Evolutionary conservation across 2,888 invertebrate species (phyloP).

Genomic region (Micoletzkya japonica): DNA sequence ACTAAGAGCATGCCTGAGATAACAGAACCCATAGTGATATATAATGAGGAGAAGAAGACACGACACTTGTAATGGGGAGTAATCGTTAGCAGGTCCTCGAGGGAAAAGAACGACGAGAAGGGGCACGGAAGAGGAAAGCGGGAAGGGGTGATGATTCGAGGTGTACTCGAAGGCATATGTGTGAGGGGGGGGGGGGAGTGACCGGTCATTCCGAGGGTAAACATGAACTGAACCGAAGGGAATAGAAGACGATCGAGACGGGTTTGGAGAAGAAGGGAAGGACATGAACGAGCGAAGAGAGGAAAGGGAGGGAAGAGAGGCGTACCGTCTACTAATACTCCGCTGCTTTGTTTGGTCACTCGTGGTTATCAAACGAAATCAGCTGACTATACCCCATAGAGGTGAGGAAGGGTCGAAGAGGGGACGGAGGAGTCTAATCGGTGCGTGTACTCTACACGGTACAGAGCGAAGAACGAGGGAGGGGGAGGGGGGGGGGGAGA

Average conservation of each 20-base stretch:
- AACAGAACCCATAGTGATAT: too few species aligned
- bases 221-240: conserved; percentile 11
- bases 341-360: background rate
- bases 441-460: too few species aligned
- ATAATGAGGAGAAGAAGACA: too few species aligned
- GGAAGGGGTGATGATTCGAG: background rate
- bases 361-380: background rate
- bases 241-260: conserved; percentile 2
- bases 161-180: background rate
- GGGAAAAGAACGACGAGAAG: background rate
- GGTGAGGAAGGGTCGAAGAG: background rate
- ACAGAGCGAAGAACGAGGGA: background rate
- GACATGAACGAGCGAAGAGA: background rate
- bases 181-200: background rate
- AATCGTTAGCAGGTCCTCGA: background rate
- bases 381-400: background rate
- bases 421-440: background rate
- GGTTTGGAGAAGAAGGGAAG: background rate
- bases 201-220: conserved; percentile 3
- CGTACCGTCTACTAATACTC: background rate
- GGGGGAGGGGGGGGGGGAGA: conserved; percentile 3
- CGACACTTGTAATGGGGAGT: too few species aligned
- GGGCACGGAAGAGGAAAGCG: background rate
- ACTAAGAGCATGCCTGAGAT: too few species aligned
- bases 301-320: conserved; percentile 3